Evolutionary conservation across 2,888 invertebrate genomes (phyloP).

Genomic region (Malachius bipustulatus): DNA sequence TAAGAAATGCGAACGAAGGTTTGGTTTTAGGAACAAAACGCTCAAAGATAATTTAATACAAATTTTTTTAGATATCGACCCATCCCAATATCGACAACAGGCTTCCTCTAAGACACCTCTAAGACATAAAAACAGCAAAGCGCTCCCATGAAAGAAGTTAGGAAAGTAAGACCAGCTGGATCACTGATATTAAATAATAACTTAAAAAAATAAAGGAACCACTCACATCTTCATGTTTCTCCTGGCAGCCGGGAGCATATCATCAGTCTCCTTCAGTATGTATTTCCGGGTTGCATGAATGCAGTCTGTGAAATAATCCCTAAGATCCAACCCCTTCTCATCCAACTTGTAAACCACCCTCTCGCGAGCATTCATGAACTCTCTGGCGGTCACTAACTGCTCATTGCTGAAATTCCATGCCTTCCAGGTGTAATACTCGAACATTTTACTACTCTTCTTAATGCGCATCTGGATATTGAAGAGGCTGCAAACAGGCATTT

Average conservation of each 20-base stretch:
- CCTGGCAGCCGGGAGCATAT: constrained; percentile 65
- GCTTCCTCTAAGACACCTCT: no score
- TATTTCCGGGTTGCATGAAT: constrained; percentile 64
- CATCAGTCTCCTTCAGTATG: constrained; percentile 71
- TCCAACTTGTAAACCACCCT: constrained; percentile 53
- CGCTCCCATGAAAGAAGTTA: no score
- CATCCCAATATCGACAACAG: no score
- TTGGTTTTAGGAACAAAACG: no score
- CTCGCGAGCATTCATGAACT: constrained; percentile 50
- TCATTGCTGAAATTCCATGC: constrained; percentile 62
- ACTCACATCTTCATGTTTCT: constrained; percentile 69
- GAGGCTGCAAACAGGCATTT: constrained; percentile 37
- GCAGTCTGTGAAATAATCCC: constrained; percentile 72
- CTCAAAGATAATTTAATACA: no score
- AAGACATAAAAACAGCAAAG: no score
- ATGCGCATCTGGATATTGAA: constrained; percentile 48
- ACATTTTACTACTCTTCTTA: constrained; percentile 44
- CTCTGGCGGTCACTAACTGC: constrained; percentile 43
- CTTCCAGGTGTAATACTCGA: constrained; percentile 65
- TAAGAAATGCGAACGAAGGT: no score
- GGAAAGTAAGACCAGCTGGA: no score
- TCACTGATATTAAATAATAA: no score
- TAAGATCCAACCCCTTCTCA: constrained; percentile 56
- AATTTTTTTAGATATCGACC: no score
- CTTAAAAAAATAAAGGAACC: no score